A percentile compares a stretch with the other conserved stretches of the same genome.
phyloP scores from a whole-genome alignment of 2,888 invertebrate genomes.

The Acleris emargana region DNA sequence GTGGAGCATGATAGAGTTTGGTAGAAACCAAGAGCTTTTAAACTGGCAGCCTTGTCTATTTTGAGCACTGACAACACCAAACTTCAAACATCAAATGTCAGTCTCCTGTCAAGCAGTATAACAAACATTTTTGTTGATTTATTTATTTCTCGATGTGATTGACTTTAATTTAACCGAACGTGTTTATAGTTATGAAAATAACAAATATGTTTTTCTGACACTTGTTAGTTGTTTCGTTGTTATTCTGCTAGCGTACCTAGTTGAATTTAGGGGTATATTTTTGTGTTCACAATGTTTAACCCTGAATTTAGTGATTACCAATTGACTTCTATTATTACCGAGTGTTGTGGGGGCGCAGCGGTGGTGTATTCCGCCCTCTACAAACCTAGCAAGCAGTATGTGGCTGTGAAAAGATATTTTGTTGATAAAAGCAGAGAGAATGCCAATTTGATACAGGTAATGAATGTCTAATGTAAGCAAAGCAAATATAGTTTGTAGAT shows the following conservation, averaged over 20 bases:
- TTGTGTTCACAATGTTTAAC: conserved; percentile 76
- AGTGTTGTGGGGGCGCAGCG: conserved; percentile 88
- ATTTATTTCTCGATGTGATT: conserved; percentile 39
- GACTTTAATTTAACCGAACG: conserved; percentile 20
- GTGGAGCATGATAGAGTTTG: neutral
- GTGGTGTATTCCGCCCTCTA: conserved; percentile 88
- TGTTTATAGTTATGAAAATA: conserved; percentile 41
- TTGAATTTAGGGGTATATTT: conserved; percentile 28
- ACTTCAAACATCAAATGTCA: conserved; percentile 12
- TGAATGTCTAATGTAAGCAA: conserved; percentile 1
- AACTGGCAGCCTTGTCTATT: neutral
- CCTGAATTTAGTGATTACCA: conserved; percentile 86
- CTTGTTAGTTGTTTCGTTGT: neutral
- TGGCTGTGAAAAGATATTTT: conserved; percentile 90
- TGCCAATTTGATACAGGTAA: conserved; percentile 83
- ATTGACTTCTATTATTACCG: conserved; percentile 86
- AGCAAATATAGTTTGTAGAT: neutral
- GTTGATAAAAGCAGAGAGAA: conserved; percentile 88
- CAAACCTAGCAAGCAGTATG: conserved; percentile 85
- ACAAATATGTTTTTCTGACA: conserved; percentile 33
- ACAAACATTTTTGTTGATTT: conserved; percentile 41
- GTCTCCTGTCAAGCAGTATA: conserved; percentile 23
- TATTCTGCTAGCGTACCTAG: conserved; percentile 11
- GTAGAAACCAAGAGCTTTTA: neutral
- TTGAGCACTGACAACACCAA: conserved; percentile 7